Base-by-base conservation (phyloP, 2,888 invertebrate genomes). In the Mesorhabditis spiculigera region DNA sequence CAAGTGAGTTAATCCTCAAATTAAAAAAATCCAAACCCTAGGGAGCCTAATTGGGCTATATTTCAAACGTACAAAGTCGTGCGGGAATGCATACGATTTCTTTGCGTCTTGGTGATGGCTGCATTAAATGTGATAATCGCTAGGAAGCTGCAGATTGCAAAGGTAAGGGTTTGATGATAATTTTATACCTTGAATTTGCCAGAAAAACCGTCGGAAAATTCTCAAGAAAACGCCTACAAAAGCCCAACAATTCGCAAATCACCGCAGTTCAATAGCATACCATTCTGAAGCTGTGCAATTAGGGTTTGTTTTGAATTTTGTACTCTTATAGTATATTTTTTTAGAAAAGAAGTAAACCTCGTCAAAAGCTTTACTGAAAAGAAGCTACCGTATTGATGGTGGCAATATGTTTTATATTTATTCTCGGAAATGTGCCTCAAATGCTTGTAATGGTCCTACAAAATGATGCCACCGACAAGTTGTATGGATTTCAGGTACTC, bases 341-440 rank as follows among this genome's bases (percentile, higher is more conserved):
- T 64, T 72, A 75, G 79, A 68, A 68, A 68, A 67, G 78, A 80
- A 71, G 74, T 72, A 42, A 71, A 66, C 43, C 63, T 81, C 43
- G 71, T 82, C 63, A 73, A 71, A 50, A 78, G 79, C 45, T 85
- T 84, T 72, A 80, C 83, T 1, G 85, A 85, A 65, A 81, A 81
- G 71, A 81, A 82, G 68, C 70, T 45, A 85, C 85, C 0, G 81
- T 78, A 0, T 65, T 85, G 58, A 85, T 85, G 85, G 71, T 81
- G 4, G 75, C 74, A 2, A 86, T 86, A 62, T 82, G 85, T 68
- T 43, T 85, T 13, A 82, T 86, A 63, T 86, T 82, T 73, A 70
- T 82, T 4, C 65, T 83, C 5, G 85, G 85, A 42, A 85, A 85
- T 65, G 67, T 85, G 8, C 86, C 86, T 6, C 84, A 84, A 70